Base-by-base conservation (phyloP, 2,888 invertebrate genomes). In the Deilephila elpenor region DNA sequence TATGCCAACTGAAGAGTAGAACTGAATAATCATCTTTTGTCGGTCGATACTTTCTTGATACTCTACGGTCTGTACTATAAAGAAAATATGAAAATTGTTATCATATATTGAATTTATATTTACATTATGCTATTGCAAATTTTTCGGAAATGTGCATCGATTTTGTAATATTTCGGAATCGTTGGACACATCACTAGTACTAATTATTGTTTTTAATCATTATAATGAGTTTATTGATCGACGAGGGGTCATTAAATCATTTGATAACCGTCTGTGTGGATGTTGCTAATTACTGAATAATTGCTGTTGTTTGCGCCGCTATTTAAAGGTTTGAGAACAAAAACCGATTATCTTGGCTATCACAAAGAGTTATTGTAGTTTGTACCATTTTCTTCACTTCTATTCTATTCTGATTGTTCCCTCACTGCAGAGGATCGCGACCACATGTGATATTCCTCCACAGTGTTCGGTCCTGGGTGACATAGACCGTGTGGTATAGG, bases 161-260 rank as follows among this genome's bases (percentile, higher is more conserved):
- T 62, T 62, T 17, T 17, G 29, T 29, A 29, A 4, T 60, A 5
- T 29, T 29, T 34, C 19, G 32, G 7, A 17, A n/a, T 56, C 56
- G 4, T 5, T 20, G n/a, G 37, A 20, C n/a, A n/a, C 64, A 64
- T 44, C 25, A n/a, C 20, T 25, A 51, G 25, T 51, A 7, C 51
- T 51, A 67, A 44, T 44, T 37, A 67, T 29, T 62, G 59, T 74
- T 67, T 60, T 59, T 51, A 51, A 64, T 62, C 56, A 44, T 17
- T 59, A 71, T 67, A 71, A 74, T 74, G 70, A 70, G 74, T 72
- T 74, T 74, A 74, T 74, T 72, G 72, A 56, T 67, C 71, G 20
- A 25, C 60, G 34, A 67, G 59, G 60, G 56, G 59, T 73, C 67
- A 25, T 37, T 29, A 29, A 34, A 25, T 71, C 56, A 34, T 29